phyloP scores from a whole-genome alignment of 2,113 vertebrate genomes.

The Corythornis cristatus region DNA sequence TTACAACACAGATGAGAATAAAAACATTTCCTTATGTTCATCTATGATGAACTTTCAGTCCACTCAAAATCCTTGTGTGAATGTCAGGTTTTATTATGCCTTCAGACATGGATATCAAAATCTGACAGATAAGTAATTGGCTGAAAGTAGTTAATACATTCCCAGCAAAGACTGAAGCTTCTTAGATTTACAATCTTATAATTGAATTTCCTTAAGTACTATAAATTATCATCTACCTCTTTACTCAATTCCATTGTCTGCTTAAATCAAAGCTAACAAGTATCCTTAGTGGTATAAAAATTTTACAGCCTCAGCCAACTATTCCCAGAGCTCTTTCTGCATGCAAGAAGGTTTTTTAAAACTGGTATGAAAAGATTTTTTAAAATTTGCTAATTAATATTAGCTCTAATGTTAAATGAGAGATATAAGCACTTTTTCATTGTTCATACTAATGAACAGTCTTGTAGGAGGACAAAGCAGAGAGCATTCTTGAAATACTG shows the following conservation, averaged over 20 bases:
- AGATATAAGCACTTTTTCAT: neutral
- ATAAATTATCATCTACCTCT: neutral
- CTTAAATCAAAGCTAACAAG: conserved; percentile 1
- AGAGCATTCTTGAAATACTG: neutral
- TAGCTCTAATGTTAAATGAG: neutral
- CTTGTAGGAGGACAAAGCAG: neutral
- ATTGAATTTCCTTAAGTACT: neutral
- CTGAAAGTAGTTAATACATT: neutral
- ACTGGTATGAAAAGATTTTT: neutral
- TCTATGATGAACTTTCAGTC: neutral
- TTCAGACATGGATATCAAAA: neutral
- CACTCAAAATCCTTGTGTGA: neutral
- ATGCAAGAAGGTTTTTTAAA: neutral
- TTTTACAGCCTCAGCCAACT: neutral
- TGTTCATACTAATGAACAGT: neutral
- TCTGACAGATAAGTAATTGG: neutral
- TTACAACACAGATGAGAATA: neutral
- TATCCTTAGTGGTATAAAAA: neutral
- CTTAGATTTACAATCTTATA: neutral
- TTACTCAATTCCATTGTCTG: neutral
- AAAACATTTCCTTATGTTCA: neutral
- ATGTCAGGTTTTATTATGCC: neutral
- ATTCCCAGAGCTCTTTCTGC: neutral
- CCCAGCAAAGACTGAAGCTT: neutral
- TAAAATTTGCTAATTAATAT: neutral